Base-by-base conservation (phyloP, 2,113 vertebrate genomes). In the Triplophysa rosa region DNA sequence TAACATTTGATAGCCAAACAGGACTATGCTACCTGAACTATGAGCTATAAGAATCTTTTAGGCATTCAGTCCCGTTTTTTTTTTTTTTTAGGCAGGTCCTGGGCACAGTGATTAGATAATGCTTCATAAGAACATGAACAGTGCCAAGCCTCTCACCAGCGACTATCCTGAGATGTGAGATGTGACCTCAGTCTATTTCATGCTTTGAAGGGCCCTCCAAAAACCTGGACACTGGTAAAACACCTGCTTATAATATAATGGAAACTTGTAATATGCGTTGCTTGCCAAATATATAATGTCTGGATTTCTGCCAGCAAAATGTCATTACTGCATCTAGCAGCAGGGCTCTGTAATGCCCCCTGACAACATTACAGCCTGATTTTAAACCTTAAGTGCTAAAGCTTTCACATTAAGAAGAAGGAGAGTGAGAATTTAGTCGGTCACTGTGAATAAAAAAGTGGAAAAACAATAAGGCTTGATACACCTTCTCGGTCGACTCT, bases 401-500 rank as follows among this genome's bases (percentile, higher is more conserved):
- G n/a, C 8, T 10, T 54, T 24, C 16, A 23, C 14, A 24, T 13
- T 63, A 33, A 79, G 1, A 24, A 47, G 17, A 21, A 69, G 40
- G 21, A 59, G 42, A 56, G 29, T 8, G 26, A 71, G 68, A 71
- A 37, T 58, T 58, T 9, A 47, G 56, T 78, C 10, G 26, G 33
- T 45, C 13, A 3, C 6, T 58, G 14, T 59, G 52, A 42, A 78
- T 58, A 67, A 77, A 67, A 67, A 40, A 3, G 11, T 26, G 26
- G n/a, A 52, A 71, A 58, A 65, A 77, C 49, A 67, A 24, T 82
- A 86, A 78, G 87, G 88, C 73, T 52, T 89, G 86, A 90, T 86
- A 84, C 78, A 66, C 85, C 83, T 78, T 85, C 81, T 71, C 78
- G 75, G 59, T 79, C 82, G 68, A 79, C 84, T 84, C 87, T 75